Conservation (phyloP, 2,113 vertebrate species). For the Pituophis catenifer region DNA sequence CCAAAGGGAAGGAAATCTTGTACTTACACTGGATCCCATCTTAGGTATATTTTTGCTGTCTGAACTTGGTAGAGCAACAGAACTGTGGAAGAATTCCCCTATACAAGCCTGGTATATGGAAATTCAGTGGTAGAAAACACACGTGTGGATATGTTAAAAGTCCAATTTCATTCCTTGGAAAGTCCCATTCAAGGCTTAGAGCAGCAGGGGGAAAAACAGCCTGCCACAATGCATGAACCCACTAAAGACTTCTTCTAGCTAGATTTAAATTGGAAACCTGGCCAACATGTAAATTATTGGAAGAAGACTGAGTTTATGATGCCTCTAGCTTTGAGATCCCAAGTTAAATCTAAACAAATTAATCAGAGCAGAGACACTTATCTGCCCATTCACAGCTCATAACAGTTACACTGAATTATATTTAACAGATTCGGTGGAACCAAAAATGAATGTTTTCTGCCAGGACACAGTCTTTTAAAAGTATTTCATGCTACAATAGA, state of each 20-base stretch:
- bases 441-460: background rate
- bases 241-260: background rate
- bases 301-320: background rate
- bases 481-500: background rate
- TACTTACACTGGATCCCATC: background rate
- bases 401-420: background rate
- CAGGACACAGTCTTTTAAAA: background rate
- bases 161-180: background rate
- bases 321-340: background rate
- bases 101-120: background rate
- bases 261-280: background rate
- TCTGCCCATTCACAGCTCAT: background rate
- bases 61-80: background rate
- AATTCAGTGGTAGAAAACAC: background rate
- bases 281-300: background rate
- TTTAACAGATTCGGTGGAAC: background rate
- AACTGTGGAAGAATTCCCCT: background rate
- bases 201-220: background rate
- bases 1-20: background rate
- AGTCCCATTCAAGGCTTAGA: too few species aligned
- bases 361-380: background rate
- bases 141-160: background rate
- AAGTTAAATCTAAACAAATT: background rate
- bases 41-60: background rate
- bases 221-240: background rate